These are phyloP conservation scores for Periophthalmus modestus DNA, from an alignment of 2,113 vertebrate genomes.

Conservation along the genomic window DNA sequence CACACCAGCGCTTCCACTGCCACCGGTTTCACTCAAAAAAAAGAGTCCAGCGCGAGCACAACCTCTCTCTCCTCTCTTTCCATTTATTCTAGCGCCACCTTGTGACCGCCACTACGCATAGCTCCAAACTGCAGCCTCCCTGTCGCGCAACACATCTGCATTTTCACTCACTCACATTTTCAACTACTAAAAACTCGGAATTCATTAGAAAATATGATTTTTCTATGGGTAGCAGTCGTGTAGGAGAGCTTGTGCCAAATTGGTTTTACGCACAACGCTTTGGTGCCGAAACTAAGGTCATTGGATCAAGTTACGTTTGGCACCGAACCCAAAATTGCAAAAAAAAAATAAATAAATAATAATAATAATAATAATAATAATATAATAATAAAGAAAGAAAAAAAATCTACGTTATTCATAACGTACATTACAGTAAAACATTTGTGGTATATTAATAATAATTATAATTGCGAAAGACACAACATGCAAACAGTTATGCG, in stretches of 20 bases:
- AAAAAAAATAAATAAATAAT: no score
- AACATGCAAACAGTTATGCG: not conserved
- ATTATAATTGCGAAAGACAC: not conserved
- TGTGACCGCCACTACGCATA: constrained; percentile 37
- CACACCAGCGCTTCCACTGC: not conserved
- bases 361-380: no score
- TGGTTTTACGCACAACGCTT: constrained; percentile 20
- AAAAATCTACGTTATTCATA: not conserved
- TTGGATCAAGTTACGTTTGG: not conserved
- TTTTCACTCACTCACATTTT: not conserved
- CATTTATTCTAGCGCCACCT: constrained; percentile 69
- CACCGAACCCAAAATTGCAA: no score
- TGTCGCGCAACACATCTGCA: not conserved
- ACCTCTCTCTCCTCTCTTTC: constrained; percentile 3
- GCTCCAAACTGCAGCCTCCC: not conserved
- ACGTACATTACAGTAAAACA: not conserved
- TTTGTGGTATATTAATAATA: not conserved
- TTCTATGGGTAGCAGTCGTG: not conserved
- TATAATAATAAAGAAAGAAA: no score
- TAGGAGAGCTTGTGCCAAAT: not conserved
- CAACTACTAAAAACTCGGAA: not conserved
- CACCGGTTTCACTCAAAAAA: constrained; percentile 3
- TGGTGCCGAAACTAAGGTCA: not conserved
- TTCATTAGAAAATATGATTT: not conserved
- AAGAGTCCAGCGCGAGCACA: not conserved